These are phyloP conservation scores for Synergus umbraculus DNA, from an alignment of 2,888 invertebrate species.

Conservation along the genomic window DNA sequence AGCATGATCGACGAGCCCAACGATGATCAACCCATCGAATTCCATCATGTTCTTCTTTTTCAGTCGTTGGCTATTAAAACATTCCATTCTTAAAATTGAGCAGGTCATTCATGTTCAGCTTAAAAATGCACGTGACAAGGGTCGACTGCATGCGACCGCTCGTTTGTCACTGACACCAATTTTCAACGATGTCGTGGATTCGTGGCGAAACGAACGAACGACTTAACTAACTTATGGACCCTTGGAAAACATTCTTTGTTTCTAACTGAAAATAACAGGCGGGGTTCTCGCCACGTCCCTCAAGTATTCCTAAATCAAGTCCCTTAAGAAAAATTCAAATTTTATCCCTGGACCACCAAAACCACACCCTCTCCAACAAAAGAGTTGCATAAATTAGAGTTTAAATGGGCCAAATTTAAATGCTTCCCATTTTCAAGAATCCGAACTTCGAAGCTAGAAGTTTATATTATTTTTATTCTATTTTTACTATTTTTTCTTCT, in stretches of 20 bases:
- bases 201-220: constrained; percentile 53
- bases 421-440: too few relatives aligned
- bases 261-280: constrained; percentile 21
- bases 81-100: constrained; percentile 55
- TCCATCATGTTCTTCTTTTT: constrained; percentile 30
- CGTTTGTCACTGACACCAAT: constrained; percentile 59
- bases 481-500: too few relatives aligned
- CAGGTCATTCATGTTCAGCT: constrained; percentile 54
- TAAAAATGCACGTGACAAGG: constrained; percentile 56
- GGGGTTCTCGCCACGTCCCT: background rate
- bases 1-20: constrained; percentile 10
- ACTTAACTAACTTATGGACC: constrained; percentile 54
- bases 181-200: constrained; percentile 53
- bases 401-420: background rate
- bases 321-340: constrained; percentile 8
- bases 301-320: constrained; percentile 12
- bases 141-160: constrained; percentile 55
- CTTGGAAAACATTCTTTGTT: constrained; percentile 32
- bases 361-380: background rate
- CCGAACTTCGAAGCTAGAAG: too few relatives aligned
- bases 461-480: too few relatives aligned
- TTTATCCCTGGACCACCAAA: background rate
- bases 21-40: constrained; percentile 37
- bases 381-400: constrained; percentile 10
- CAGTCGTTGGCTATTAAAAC: constrained; percentile 55